Conservation (phyloP, 2,888 invertebrate species). For the Lumbricus terrestris region DNA sequence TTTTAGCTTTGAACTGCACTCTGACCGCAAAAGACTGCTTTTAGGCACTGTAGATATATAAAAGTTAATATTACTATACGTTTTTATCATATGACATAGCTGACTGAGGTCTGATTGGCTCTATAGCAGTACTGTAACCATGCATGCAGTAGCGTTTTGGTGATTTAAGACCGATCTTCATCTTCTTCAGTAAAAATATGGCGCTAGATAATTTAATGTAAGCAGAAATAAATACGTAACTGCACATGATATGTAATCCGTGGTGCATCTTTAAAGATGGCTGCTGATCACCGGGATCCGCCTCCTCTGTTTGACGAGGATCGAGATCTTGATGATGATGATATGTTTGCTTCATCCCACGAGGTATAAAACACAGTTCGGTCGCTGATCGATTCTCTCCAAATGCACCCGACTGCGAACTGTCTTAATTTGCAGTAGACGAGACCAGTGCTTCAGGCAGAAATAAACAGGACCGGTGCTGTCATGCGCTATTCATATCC, state of each 20-base stretch:
- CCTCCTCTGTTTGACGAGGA: slow-evolving; percentile 9
- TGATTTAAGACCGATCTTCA: no score
- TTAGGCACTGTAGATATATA: no score
- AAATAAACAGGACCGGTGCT: background rate
- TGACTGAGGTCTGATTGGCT: no score
- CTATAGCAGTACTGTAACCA: no score
- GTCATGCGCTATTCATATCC: background rate
- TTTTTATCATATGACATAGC: no score
- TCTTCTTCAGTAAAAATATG: background rate
- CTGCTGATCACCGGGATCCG: slow-evolving; percentile 3
- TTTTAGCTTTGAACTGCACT: no score
- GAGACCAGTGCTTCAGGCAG: background rate
- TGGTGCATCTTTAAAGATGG: background rate
- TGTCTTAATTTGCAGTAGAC: background rate
- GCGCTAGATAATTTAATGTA: background rate
- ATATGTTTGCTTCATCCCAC: background rate
- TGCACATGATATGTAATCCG: background rate
- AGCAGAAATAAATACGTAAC: background rate
- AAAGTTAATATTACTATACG: no score
- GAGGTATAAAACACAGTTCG: background rate
- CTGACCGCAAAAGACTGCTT: no score
- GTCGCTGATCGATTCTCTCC: background rate
- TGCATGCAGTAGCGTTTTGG: no score
- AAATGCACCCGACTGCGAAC: background rate
- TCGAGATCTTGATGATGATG: background rate